These are phyloP conservation scores for Sinella curviseta DNA, from an alignment of 1,140 invertebrate species.

Conservation along the genomic window DNA sequence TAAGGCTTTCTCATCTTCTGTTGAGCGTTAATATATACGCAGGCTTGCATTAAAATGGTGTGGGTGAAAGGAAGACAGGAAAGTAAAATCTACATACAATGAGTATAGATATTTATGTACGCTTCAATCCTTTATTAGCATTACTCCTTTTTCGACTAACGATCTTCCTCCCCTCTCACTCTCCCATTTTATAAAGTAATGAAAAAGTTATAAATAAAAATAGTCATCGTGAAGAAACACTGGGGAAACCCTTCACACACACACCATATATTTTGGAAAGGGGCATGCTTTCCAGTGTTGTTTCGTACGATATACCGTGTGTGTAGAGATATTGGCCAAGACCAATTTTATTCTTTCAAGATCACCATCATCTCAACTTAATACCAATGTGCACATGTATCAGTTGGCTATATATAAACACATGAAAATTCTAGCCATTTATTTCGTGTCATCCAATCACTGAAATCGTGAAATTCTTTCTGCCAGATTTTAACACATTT, in stretches of 20 bases:
- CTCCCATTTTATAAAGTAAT: conserved; percentile 34
- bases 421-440: not conserved
- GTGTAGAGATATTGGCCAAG: conserved; percentile 3
- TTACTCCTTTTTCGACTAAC: not conserved
- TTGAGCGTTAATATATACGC: not conserved
- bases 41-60: too few species aligned
- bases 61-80: too few species aligned
- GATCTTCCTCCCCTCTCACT: not conserved
- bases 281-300: not conserved
- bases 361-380: not conserved
- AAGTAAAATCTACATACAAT: too few species aligned
- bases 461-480: not conserved
- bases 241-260: conserved; percentile 34
- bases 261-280: not conserved
- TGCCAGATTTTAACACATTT: not conserved
- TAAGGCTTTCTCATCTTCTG: not conserved
- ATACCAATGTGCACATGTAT: not conserved
- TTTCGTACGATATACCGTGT: not conserved
- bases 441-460: not conserved
- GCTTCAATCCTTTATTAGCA: not conserved
- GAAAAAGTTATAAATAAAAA: conserved; percentile 50
- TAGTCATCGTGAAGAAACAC: conserved; percentile 22
- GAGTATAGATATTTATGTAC: too few species aligned
- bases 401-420: not conserved
- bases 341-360: conserved; percentile 2